Conservation (phyloP, 2,113 vertebrate genomes). For the Colinus virginianus region DNA sequence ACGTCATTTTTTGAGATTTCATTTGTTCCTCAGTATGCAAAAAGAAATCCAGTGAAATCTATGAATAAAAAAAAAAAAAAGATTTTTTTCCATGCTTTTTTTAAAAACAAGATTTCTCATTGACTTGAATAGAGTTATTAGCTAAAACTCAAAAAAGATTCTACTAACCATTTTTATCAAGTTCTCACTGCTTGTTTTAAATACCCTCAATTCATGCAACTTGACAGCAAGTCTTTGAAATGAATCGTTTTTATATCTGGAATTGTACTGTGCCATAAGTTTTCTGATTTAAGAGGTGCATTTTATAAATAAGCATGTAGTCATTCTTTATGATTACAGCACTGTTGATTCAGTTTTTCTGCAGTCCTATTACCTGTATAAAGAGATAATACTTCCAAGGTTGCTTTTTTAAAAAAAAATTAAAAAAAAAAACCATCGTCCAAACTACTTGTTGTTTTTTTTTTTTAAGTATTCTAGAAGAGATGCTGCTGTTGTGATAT, state of each 20-base stretch:
- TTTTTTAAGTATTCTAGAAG: slow-evolving; percentile 40
- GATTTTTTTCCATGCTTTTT: not conserved
- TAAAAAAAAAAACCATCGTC: not conserved
- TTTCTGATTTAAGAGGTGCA: slow-evolving; percentile 66
- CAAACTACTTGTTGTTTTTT: slow-evolving; percentile 30
- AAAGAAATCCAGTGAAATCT: not conserved
- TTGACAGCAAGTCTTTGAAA: not conserved
- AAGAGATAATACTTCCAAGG: not conserved
- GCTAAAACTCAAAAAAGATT: not conserved
- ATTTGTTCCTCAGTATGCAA: not conserved
- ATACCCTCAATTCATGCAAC: not conserved
- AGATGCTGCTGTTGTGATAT: slow-evolving; percentile 75
- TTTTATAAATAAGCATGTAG: slow-evolving; percentile 17
- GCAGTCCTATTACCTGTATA: not conserved
- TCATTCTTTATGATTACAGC: slow-evolving; percentile 8
- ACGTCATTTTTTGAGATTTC: not conserved
- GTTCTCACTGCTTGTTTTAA: not conserved
- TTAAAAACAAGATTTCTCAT: not conserved
- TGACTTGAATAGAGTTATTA: not conserved
- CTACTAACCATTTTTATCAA: not conserved
- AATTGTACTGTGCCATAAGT: slow-evolving; percentile 58
- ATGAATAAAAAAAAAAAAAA: not conserved
- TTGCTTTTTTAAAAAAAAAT: not conserved
- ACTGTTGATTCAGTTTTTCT: slow-evolving; percentile 21
- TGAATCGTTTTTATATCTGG: not conserved